Conservation (phyloP, 2,797 vertebrate species). For the Uromys caudimaculatus region DNA sequence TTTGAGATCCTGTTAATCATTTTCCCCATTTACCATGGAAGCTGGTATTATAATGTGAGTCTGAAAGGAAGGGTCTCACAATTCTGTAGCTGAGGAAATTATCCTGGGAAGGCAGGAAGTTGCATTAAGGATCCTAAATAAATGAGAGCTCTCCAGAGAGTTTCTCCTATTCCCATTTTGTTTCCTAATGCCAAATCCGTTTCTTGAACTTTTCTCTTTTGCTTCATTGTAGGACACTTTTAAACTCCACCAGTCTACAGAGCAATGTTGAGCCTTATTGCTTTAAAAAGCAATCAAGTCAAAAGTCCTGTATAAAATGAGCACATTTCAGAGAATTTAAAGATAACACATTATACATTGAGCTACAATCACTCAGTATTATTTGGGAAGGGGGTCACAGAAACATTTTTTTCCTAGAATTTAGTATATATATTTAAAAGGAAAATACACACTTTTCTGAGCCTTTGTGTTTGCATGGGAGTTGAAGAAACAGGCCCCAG, state of each 20-base stretch:
- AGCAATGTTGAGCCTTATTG: neutral
- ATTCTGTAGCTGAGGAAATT: conserved; percentile 43
- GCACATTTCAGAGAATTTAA: conserved; percentile 66
- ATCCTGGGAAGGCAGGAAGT: conserved; percentile 38
- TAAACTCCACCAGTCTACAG: neutral
- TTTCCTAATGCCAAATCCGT: conserved; percentile 40
- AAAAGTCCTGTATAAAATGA: conserved; percentile 67
- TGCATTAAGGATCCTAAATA: conserved; percentile 53
- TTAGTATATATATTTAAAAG: conserved; percentile 60
- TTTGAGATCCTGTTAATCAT: neutral
- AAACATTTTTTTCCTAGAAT: conserved; percentile 60
- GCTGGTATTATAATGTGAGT: neutral
- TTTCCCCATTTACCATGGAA: neutral
- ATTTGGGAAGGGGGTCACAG: neutral
- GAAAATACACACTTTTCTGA: conserved; percentile 37
- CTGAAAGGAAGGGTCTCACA: conserved; percentile 14
- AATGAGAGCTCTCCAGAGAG: conserved; percentile 33
- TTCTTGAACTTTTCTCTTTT: conserved; percentile 40
- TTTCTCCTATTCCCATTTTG: conserved; percentile 12
- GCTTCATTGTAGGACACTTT: conserved; percentile 56
- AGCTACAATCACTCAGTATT: conserved; percentile 55
- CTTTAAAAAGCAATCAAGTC: conserved; percentile 62
- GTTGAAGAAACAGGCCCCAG: conserved; percentile 54
- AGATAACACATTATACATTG: conserved; percentile 67
- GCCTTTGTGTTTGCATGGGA: conserved; percentile 17